These are phyloP conservation scores for Merluccius polli DNA, from an alignment of 2,797 vertebrate genomes.

Conservation along the genomic window DNA sequence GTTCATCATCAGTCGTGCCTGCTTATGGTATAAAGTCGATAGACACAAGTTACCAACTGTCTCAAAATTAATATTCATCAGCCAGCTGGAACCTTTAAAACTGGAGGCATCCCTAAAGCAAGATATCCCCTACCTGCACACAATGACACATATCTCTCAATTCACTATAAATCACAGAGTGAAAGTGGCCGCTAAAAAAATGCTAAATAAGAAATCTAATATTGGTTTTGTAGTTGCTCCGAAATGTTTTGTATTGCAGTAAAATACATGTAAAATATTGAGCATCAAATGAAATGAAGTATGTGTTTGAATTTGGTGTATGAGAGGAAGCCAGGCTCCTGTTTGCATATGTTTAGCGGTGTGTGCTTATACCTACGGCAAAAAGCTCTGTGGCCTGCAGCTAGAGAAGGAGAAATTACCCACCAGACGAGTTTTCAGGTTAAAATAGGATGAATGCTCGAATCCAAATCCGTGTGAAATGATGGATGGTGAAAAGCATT, in stretches of 20 bases:
- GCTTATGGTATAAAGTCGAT: too few relatives aligned
- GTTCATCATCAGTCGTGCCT: too few relatives aligned
- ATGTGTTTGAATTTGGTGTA: neutral
- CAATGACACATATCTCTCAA: too few relatives aligned
- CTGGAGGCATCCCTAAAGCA: too few relatives aligned
- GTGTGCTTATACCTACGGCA: neutral
- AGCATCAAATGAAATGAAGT: neutral
- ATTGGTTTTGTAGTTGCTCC: too few relatives aligned
- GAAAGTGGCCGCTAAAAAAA: neutral
- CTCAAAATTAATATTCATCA: too few relatives aligned
- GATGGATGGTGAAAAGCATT: too few relatives aligned
- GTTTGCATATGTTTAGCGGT: neutral
- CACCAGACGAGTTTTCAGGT: neutral
- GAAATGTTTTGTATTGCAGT: too few relatives aligned
- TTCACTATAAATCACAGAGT: too few relatives aligned
- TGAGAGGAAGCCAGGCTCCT: neutral
- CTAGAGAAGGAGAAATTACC: neutral
- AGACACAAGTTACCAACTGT: too few relatives aligned
- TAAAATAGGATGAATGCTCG: neutral
- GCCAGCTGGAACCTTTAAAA: too few relatives aligned
- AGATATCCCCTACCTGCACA: too few relatives aligned
- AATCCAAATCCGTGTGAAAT: neutral
- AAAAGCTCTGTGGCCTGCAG: neutral
- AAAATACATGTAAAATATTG: neutral
- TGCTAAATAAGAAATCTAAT: neutral